Conservation (phyloP, 2,797 vertebrate species). For the Clarias pachynema region DNA sequence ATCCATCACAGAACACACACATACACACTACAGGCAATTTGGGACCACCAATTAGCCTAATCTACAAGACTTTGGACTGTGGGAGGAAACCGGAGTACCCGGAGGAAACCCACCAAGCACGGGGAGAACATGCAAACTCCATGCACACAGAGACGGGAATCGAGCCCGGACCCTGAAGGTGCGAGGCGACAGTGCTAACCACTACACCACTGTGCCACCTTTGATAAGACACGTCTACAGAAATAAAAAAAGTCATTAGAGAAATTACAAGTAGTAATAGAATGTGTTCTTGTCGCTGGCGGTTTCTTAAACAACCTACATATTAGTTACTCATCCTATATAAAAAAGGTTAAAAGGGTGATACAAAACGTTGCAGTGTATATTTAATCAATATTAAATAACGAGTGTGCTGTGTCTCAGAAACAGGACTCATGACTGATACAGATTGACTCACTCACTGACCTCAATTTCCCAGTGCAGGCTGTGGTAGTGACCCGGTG, state of each 20-base stretch:
- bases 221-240: background rate
- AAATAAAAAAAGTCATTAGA: background rate
- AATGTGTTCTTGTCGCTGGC: background rate
- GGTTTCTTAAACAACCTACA: background rate
- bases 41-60: too few relatives aligned
- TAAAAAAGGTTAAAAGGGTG: background rate
- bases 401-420: constrained; percentile 25
- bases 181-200: too few relatives aligned
- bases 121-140: too few relatives aligned
- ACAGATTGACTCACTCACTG: constrained; percentile 47
- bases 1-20: too few relatives aligned
- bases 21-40: too few relatives aligned
- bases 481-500: constrained; percentile 45
- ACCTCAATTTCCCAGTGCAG: constrained; percentile 37
- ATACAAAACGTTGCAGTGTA: background rate
- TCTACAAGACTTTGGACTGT: too few relatives aligned
- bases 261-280: background rate
- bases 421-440: constrained; percentile 25
- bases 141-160: too few relatives aligned
- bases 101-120: too few relatives aligned
- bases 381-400: background rate
- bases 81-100: too few relatives aligned
- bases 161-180: too few relatives aligned
- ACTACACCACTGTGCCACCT: too few relatives aligned
- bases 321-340: background rate